Conservation (phyloP, 2,113 vertebrate genomes). For the Salvator merianae region DNA sequence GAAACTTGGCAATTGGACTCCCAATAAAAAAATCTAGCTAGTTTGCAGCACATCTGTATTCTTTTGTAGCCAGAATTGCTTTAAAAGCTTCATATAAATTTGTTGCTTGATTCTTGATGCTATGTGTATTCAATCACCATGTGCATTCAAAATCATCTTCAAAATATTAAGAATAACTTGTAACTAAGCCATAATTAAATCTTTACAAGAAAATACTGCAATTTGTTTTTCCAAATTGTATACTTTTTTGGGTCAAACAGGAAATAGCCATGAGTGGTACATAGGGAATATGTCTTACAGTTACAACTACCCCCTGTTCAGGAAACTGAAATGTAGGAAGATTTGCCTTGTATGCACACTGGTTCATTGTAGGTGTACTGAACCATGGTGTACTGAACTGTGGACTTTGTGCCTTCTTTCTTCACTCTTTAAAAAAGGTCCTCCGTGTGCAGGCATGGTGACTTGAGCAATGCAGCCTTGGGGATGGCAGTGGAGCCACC, state of each 20-base stretch:
- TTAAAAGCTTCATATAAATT: background rate
- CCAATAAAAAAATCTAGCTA: background rate
- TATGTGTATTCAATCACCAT: background rate
- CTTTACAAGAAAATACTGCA: background rate
- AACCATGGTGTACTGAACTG: too few species aligned
- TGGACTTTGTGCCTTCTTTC: too few species aligned
- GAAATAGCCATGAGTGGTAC: background rate
- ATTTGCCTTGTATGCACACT: too few species aligned
- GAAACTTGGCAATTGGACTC: background rate
- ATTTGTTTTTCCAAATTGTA: too few species aligned
- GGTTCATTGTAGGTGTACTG: too few species aligned
- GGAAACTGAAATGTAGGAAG: too few species aligned
- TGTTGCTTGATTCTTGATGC: background rate
- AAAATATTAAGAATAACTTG: too few species aligned
- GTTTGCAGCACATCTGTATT: background rate
- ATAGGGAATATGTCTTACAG: background rate
- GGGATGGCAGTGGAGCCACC: too few species aligned
- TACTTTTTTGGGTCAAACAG: background rate
- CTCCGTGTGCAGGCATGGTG: too few species aligned
- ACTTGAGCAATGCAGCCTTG: too few species aligned
- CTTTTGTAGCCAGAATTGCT: background rate
- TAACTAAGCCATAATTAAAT: background rate
- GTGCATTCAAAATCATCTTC: background rate
- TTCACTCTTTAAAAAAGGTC: too few species aligned
- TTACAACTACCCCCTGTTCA: background rate